Base-by-base conservation (phyloP, 2,797 vertebrate genomes). In the Scomberomorus guttatus region DNA sequence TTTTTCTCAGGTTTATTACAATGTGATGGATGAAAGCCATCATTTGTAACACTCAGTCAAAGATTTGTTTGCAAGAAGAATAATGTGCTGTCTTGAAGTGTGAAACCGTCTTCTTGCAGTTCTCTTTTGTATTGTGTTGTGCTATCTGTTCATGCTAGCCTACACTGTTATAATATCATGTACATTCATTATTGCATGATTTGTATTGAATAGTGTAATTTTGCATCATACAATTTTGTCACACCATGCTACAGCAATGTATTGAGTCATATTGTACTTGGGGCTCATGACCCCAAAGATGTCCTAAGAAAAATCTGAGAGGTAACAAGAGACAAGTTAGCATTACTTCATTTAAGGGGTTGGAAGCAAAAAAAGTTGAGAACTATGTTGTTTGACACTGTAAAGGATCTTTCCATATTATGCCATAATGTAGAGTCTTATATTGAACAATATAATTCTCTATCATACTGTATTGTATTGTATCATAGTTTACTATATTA, bases 81-180 rank as follows among this genome's bases (percentile, higher is more conserved):
- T 0, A 32, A 32, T 6, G 5, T 32, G 29, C 0, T 12, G 11
- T 44, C 34, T 3, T 62, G 0, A 46, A 14, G 44, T 29, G 10
- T 44, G 17, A 54, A 29, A 25, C 12, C 27, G 39, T 58, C 39
- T 57, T 34, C 6, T 25, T 37, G 62, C 50, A 56, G 50, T 64
- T 56, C 32, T 27, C 39, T 34, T 62, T 54, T 73, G 25, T 8
- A 63, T 27, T n/a, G 4, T 74, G 37, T 29, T 55, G 59, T 65
- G 46, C 42, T 37, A 68, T 72, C 9, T 44, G 0, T 58, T 57
- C n/a, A 7, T 48, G 44, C 20, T 20, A 17, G 13, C 5, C 6
- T 48, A 18, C 29, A 7, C 29, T 48, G 44, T 18, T 46, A 14
- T 48, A 3, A 37, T 13, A 39, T 1, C 39, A 1, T 46, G 5